A percentile compares a stretch with the other conserved stretches of the same genome.
Evolutionary conservation across 1,140 invertebrate genomes (phyloP).

Genomic region (Druon quercuslanigerum): DNA sequence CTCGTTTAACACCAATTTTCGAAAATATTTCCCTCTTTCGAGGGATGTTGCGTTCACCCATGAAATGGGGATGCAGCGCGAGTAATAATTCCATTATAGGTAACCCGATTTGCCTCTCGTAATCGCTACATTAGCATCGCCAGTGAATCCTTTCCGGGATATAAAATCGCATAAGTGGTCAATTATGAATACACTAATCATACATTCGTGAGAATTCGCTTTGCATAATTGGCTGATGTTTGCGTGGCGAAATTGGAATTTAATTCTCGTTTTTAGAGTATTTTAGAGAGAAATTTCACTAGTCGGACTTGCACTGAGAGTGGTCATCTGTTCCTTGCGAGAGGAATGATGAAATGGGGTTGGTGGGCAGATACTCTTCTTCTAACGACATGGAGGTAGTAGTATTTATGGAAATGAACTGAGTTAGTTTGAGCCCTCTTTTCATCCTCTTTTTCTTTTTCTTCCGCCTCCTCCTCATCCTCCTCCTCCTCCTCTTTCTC

Average conservation of each 20-base stretch:
- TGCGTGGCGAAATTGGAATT: slow-evolving; percentile 44
- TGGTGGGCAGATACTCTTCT: neutral
- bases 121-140: neutral
- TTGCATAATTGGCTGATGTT: neutral
- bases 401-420: slow-evolving; percentile 74
- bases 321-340: slow-evolving; percentile 1
- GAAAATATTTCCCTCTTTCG: neutral
- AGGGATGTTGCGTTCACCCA: neutral
- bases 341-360: neutral
- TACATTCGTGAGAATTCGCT: neutral
- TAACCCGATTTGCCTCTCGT: neutral
- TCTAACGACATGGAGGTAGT: slow-evolving; percentile 51
- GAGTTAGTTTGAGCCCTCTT: slow-evolving; percentile 61
- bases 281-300: slow-evolving; percentile 22
- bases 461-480: slow-evolving; percentile 57
- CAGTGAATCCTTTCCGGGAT: neutral
- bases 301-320: slow-evolving; percentile 33
- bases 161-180: neutral
- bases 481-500: slow-evolving; percentile 44
- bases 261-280: slow-evolving; percentile 49
- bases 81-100: slow-evolving; percentile 5
- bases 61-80: neutral
- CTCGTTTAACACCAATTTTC: neutral
- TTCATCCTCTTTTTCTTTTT: no score
- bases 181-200: neutral